Evolutionary conservation across 1,140 invertebrate genomes (phyloP).

Genomic region (Heterodera schachtii): DNA sequence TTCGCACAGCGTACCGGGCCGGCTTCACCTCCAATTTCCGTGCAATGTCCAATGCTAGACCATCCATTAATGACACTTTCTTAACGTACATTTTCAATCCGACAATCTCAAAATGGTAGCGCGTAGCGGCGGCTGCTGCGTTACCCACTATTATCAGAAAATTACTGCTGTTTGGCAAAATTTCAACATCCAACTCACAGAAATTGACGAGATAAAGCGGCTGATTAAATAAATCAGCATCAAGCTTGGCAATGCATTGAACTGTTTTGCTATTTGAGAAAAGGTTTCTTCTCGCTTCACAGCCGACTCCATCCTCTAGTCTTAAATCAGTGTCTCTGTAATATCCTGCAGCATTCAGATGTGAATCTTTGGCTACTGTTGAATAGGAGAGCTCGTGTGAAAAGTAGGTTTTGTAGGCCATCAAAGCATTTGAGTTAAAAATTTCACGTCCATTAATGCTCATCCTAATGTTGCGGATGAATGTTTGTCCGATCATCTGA

Average conservation of each 20-base stretch:
- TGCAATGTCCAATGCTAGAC: no score
- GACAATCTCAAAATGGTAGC: not conserved
- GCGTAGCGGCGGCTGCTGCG: no score
- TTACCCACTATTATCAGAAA: no score
- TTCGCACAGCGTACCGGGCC: no score
- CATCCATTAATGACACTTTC: no score
- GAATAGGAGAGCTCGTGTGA: not conserved
- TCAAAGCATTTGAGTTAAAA: not conserved
- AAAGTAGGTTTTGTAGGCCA: not conserved
- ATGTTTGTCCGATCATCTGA: no score
- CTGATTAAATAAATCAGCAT: slow-evolving; percentile 7
- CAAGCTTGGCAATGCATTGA: slow-evolving; percentile 8
- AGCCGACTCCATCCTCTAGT: no score
- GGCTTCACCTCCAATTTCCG: no score
- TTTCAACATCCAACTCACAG: slow-evolving; percentile 13
- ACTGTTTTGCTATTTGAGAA: not conserved
- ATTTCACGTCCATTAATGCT: slow-evolving; percentile 15
- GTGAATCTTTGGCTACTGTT: not conserved
- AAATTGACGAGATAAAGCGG: slow-evolving; percentile 1
- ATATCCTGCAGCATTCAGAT: no score
- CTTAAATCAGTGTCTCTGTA: no score
- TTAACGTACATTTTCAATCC: slow-evolving; percentile 2
- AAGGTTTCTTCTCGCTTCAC: no score
- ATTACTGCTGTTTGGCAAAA: not conserved
- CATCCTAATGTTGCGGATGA: slow-evolving; percentile 2